These are phyloP conservation scores for Natrix natrix DNA, from an alignment of 2,797 vertebrate genomes.

Conservation along the genomic window DNA sequence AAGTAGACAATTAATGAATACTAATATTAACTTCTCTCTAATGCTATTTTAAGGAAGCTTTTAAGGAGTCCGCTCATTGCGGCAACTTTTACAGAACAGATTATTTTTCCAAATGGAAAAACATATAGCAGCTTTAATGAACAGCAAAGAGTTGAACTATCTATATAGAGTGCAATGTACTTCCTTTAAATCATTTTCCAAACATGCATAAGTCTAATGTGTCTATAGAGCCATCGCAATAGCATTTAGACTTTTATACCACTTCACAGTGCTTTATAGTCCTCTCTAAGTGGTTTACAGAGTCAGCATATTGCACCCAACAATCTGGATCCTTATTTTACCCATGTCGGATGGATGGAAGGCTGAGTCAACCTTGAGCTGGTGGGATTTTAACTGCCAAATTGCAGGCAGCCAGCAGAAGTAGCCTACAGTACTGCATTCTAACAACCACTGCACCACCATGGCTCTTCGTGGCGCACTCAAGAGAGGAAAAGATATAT, in stretches of 20 bases:
- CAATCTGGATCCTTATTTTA: too few relatives aligned
- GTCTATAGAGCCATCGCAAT: too few relatives aligned
- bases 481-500: background rate
- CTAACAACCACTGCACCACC: too few relatives aligned
- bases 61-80: background rate
- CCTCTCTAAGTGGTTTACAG: too few relatives aligned
- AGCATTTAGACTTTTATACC: too few relatives aligned
- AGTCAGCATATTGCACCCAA: too few relatives aligned
- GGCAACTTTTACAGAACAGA: background rate
- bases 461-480: background rate
- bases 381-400: too few relatives aligned
- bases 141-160: background rate
- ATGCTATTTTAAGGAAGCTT: background rate
- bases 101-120: background rate
- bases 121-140: background rate
- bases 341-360: too few relatives aligned
- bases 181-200: background rate
- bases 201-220: background rate
- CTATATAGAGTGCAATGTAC: background rate
- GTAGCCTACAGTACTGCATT: too few relatives aligned
- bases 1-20: background rate
- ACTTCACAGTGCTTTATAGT: too few relatives aligned
- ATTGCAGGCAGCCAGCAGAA: too few relatives aligned
- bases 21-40: background rate
- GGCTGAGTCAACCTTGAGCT: too few relatives aligned